Percentiles rank a stretch among this genome's conserved stretches.
These are phyloP conservation scores for Drosophila siamana DNA, from an alignment of 2,888 invertebrate genomes.

Conservation along the genomic window DNA sequence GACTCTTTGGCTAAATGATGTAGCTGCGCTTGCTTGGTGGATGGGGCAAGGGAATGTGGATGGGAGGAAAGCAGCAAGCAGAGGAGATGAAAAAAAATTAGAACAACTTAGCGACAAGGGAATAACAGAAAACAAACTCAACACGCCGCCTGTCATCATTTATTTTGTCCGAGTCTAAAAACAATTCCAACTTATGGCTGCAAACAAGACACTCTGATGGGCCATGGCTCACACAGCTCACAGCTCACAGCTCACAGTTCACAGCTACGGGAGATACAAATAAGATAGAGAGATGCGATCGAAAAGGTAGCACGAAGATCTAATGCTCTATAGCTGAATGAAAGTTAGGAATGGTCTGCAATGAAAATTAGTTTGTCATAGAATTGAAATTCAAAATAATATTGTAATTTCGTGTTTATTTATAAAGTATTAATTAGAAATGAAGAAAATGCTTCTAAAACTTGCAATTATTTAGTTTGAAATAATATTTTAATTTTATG, in stretches of 20 bases:
- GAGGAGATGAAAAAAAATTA: conserved; percentile 75
- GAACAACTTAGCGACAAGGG: conserved; percentile 76
- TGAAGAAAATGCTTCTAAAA: no score
- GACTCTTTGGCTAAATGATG: conserved; percentile 24
- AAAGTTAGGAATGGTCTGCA: no score
- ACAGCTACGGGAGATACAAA: conserved; percentile 63
- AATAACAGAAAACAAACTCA: conserved; percentile 60
- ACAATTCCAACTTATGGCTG: conserved; percentile 79
- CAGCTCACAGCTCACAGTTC: no score
- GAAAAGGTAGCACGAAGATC: conserved; percentile 29
- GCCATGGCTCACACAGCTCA: conserved; percentile 49
- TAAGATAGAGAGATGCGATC: conserved; percentile 36
- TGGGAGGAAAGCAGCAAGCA: no score
- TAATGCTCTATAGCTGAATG: conserved; percentile 49
- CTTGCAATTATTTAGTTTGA: no score
- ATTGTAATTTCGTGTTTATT: no score
- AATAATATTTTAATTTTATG: no score
- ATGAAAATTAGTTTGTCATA: background rate
- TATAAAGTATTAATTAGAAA: no score
- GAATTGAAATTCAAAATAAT: no score
- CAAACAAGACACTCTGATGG: conserved; percentile 69
- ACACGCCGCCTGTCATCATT: conserved; percentile 79
- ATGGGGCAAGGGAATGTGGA: no score
- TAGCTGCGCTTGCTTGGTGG: no score
- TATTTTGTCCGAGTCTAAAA: conserved; percentile 76